These are phyloP conservation scores for Hirtodrosophila trivittata DNA, from an alignment of 2,888 invertebrate genomes.

Conservation along the genomic window DNA sequence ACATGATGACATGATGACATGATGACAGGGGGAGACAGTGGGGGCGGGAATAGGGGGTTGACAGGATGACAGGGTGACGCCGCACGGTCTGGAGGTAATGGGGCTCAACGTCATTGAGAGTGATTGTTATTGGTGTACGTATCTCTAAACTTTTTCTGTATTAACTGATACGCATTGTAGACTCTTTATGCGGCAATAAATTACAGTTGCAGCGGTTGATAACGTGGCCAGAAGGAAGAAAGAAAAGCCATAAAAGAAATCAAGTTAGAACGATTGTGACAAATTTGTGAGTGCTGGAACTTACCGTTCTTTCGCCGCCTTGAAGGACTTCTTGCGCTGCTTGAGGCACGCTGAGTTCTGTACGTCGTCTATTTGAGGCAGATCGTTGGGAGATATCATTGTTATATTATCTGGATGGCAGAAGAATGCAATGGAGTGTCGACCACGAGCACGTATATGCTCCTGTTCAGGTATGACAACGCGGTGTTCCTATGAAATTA, in stretches of 20 bases:
- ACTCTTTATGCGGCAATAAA: constrained; percentile 83
- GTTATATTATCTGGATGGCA: constrained; percentile 87
- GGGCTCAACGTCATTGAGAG: constrained; percentile 59
- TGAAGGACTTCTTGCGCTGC: constrained; percentile 83
- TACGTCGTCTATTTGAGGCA: constrained; percentile 78
- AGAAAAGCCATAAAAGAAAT: constrained; percentile 59
- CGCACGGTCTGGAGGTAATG: background rate
- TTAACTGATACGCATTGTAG: constrained; percentile 88
- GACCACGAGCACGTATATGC: constrained; percentile 86
- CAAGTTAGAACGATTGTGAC: constrained; percentile 79
- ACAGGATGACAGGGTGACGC: constrained; percentile 11
- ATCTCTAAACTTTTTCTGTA: constrained; percentile 89
- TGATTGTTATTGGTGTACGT: constrained; percentile 86
- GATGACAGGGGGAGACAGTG: constrained; percentile 10
- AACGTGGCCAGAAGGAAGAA: constrained; percentile 26
- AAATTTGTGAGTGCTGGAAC: background rate
- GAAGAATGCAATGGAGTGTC: constrained; percentile 91
- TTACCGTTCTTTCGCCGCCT: constrained; percentile 84
- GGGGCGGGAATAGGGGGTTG: constrained; percentile 1
- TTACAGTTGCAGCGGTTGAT: constrained; percentile 31
- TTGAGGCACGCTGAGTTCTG: constrained; percentile 80
- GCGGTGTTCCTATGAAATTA: constrained; percentile 87
- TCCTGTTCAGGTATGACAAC: constrained; percentile 89
- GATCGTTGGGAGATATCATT: constrained; percentile 83
- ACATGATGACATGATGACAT: constrained; percentile 35